phyloP scores from a whole-genome alignment of 2,113 vertebrate genomes.

The Limnothrissa miodon region DNA sequence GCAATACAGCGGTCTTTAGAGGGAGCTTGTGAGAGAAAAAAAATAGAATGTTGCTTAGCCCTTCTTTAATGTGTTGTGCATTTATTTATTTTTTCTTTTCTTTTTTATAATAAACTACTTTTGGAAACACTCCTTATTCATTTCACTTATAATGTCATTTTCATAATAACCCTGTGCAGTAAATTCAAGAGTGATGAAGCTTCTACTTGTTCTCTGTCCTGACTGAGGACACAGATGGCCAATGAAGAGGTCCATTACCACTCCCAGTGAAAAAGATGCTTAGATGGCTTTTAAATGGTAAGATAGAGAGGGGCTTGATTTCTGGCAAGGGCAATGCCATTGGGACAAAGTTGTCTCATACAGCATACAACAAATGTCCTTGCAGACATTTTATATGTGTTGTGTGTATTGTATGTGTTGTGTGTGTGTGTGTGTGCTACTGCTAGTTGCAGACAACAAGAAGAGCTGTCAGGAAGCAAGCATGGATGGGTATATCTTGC shows the following conservation, averaged over 20 bases:
- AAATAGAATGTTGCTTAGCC: too few species aligned
- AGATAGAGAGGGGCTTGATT: constrained; percentile 43
- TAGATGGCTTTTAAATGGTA: constrained; percentile 53
- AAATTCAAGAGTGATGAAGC: constrained; percentile 43
- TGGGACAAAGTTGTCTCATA: constrained; percentile 42
- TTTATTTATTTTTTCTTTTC: not conserved
- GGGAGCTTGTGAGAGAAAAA: too few species aligned
- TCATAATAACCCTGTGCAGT: constrained; percentile 21
- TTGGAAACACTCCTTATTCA: not conserved
- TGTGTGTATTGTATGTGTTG: too few species aligned
- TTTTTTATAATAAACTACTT: not conserved
- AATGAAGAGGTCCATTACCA: constrained; percentile 60
- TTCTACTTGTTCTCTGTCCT: constrained; percentile 30
- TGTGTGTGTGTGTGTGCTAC: not conserved
- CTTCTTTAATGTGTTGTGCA: not conserved
- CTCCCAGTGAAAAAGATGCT: constrained; percentile 28
- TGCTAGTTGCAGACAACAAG: constrained; percentile 15
- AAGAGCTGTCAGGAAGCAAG: not conserved
- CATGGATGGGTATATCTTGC: constrained; percentile 30
- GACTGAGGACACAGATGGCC: constrained; percentile 51
- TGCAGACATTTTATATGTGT: not conserved
- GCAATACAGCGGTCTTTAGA: too few species aligned
- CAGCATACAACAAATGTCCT: constrained; percentile 16
- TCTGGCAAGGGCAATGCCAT: constrained; percentile 50
- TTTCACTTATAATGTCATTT: not conserved